phyloP scores from a whole-genome alignment of 2,888 invertebrate species.

The Stegana nigrithorax region DNA sequence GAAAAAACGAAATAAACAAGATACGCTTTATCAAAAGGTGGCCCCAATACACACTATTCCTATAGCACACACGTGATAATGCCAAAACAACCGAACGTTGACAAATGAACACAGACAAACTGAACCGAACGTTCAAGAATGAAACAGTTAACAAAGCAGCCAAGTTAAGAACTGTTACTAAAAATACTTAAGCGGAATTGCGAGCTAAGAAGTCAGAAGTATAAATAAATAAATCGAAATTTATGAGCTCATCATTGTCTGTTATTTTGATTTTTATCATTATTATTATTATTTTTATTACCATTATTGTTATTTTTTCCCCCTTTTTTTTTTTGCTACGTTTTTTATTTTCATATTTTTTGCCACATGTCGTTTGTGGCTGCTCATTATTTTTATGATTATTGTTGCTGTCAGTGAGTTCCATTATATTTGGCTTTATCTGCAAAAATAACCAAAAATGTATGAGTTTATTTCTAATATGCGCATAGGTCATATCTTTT shows the following conservation, averaged over 20 bases:
- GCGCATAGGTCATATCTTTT: not conserved
- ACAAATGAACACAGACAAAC: conserved; percentile 9
- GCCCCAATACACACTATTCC: conserved; percentile 39
- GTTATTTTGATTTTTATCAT: not conserved
- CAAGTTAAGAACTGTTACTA: conserved; percentile 1
- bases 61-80: no score
- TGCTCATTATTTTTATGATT: conserved; percentile 11
- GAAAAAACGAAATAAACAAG: not conserved
- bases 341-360: not conserved
- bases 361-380: no score
- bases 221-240: not conserved
- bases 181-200: conserved; percentile 2
- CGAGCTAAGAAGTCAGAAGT: not conserved
- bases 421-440: conserved; percentile 9
- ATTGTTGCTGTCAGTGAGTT: not conserved
- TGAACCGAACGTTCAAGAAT: conserved; percentile 2
- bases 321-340: not conserved
- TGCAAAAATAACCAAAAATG: not conserved
- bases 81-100: conserved; percentile 32
- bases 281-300: not conserved
- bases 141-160: no score
- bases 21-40: conserved; percentile 18
- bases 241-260: conserved; percentile 8
- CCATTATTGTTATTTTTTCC: not conserved
- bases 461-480: not conserved